Base-by-base conservation (phyloP, 2,888 invertebrate species). In the Ophion obscuratus region DNA sequence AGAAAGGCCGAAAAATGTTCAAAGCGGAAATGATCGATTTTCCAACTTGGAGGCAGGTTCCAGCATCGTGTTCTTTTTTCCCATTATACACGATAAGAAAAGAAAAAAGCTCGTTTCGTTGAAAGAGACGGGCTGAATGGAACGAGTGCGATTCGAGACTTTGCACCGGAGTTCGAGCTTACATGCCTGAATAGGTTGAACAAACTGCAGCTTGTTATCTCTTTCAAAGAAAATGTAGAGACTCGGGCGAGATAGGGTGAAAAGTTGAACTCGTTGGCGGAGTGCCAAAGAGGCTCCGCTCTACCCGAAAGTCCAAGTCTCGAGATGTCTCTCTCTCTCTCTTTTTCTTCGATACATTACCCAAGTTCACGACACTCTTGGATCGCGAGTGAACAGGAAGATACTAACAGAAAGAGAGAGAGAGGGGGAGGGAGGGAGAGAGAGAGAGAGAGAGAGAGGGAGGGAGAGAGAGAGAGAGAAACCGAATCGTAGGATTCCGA, bases 151-250 rank as follows among this genome's bases (percentile, higher is more conserved):
- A 77, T 86, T 74, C 40, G 68, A 83, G 78, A 78, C 81, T 83
- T 81, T 81, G 81, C 74, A 61, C 74, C 61, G 31, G 68, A 83
- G 74, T 81, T 64, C 57, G 62, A 86, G 78, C 78, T 83, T 78
- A 75, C 75, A 84, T 68, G 83, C 27, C 66, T 66, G 83, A 86
- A 78, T 86, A 71, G 81, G 61, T 84, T 81, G 81, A 86, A 78
- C 86, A 84, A 86, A 86, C 86, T 86, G 83, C 81, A 86, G 86
- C 83, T 84, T 86, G 86, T 86, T 86, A 86, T 86, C 86, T 86
- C 83, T 84, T 75, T 53, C 78, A 66, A 73, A 70, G 77, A 77
- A 83, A 61, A 77, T 70, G 79, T 64, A 62, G 47, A 40, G 47
- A 53, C 27, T 44, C 31, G 61, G 44, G 36, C 11, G 59, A 81